Conservation (phyloP, 2,888 invertebrate species). For the Eristalis tenax region DNA sequence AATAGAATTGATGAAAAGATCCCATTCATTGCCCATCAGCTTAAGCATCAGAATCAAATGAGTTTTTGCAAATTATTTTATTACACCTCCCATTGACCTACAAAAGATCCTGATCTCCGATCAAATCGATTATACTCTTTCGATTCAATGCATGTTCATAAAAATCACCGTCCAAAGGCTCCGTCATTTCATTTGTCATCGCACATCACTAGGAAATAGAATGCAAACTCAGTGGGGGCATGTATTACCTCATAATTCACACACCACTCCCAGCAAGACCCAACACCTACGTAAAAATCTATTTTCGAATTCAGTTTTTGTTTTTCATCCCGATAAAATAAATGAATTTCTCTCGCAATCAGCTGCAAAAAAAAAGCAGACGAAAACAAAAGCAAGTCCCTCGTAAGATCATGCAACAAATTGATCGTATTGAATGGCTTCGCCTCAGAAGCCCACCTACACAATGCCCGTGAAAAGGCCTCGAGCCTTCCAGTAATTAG, state of each 20-base stretch:
- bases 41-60: too few species aligned
- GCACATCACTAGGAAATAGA: constrained; percentile 16
- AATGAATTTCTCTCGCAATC: constrained; percentile 12
- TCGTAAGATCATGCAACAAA: neutral
- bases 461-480: constrained; percentile 50
- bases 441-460: neutral
- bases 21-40: too few species aligned
- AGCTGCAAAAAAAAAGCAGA: constrained; percentile 18
- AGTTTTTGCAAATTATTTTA: too few species aligned
- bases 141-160: neutral
- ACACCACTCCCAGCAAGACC: neutral
- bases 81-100: neutral
- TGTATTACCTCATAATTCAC: constrained; percentile 17
- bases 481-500: constrained; percentile 56
- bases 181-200: constrained; percentile 58
- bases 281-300: constrained; percentile 60
- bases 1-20: too few species aligned
- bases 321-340: neutral
- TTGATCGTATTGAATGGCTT: neutral
- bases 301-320: constrained; percentile 35
- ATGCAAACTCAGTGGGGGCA: constrained; percentile 13
- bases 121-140: too few species aligned
- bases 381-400: neutral
- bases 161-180: neutral
- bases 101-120: neutral